Evolutionary conservation across 2,888 invertebrate species (phyloP), one percentile per base, ranked within the genome.

Genomic region (Philereme vetulata): DNA sequence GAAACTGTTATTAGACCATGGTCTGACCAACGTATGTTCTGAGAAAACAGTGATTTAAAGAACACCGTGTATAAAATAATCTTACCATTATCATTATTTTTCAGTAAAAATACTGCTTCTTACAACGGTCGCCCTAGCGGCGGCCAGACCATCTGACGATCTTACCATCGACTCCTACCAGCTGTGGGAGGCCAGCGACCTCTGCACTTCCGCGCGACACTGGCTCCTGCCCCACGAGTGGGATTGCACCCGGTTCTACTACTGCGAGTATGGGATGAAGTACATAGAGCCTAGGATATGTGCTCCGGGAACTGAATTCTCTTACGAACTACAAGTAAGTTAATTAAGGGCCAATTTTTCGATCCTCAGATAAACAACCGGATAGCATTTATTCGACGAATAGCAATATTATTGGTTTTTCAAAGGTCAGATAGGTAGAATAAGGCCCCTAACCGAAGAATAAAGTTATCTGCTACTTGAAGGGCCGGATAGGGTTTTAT

Each of bases 141-240:
- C 33, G 3, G 53, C 10, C 0, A 44, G 53, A 1, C 59, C 54
- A 0, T 10, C 53, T 5, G 40, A 42, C 11, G 35, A 21, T 1
- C 21, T 21, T 35, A 54, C 1, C 46, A 10, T 45, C 4, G 9
- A 4, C 0, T 4, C 47, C 33, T 7, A 5, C 35, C 1, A 21
- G 1, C 40, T 58, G 0, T 54, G 60, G 60, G 64, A 58, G 46
- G 54, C 62, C 2, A 58, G 42, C 9, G 56, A 60, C 8, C 49
- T 43, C 7, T 68, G 68, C 7, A 56, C 70, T 93, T 93, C 82
- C 85, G 94, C 93, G 94, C 94, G 72, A 69, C 81, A 81, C 61
- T 66, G 60, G 54, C 68, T 81, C 0, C 55, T 82, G 0, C 72
- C 75, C 4, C 82, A 90, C 64, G 90, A 90, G 45, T 82, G 78